phyloP scores from a whole-genome alignment of 2,888 invertebrate species.

The Apamea crenata region DNA sequence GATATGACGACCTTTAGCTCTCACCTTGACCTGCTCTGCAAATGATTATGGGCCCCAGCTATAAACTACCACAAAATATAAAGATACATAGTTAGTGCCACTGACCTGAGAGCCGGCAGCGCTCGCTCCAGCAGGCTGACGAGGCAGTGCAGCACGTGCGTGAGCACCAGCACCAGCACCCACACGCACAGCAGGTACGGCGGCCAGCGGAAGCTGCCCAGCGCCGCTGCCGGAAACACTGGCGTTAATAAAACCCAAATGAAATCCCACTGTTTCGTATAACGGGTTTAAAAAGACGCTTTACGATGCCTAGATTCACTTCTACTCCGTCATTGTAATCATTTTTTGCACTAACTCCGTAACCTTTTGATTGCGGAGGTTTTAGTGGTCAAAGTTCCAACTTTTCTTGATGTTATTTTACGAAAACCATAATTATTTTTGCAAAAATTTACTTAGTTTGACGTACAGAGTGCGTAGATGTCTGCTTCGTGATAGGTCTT shows the following conservation, averaged over 20 bases:
- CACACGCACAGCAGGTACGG: conserved; percentile 86
- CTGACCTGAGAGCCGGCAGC: conserved; percentile 80
- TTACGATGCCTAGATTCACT: not conserved
- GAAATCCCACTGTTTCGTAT: not conserved
- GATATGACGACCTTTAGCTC: too few relatives aligned
- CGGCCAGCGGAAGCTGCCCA: conserved; percentile 87
- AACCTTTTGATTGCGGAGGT: not conserved
- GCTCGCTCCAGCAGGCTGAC: conserved; percentile 78
- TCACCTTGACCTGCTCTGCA: not conserved
- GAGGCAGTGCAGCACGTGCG: conserved; percentile 84
- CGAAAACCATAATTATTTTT: not conserved
- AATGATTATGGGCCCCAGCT: not conserved
- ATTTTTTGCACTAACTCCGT: not conserved
- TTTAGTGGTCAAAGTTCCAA: not conserved
- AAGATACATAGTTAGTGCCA: not conserved
- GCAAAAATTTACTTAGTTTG: not conserved
- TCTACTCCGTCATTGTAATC: not conserved
- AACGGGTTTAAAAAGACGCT: not conserved
- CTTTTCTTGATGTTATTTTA: not conserved
- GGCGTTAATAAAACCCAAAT: not conserved
- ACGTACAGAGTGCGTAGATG: not conserved
- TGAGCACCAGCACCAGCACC: conserved; percentile 82
- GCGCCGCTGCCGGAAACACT: conserved; percentile 62
- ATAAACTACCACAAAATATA: not conserved
- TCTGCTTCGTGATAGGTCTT: not conserved